Evolutionary conservation across 2,113 vertebrate species (phyloP).

Genomic region (Donacobius atricapilla): DNA sequence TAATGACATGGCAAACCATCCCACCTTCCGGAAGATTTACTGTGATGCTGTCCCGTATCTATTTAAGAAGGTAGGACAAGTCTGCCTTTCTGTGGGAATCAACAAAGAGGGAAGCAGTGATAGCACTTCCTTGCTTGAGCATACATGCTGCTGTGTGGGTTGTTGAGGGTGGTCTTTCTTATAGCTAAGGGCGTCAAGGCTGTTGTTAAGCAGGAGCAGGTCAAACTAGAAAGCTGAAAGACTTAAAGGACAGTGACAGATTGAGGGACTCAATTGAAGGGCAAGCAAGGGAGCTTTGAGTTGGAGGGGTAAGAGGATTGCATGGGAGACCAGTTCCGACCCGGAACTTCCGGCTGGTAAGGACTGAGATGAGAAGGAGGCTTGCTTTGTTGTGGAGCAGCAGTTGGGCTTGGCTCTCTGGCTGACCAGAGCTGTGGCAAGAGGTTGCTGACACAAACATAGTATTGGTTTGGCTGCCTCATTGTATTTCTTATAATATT

Average conservation of each 20-base stretch:
- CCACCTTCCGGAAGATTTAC: constrained; percentile 80
- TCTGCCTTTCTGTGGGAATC: background rate
- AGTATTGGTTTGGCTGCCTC: background rate
- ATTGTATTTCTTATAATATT: background rate
- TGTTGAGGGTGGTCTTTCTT: background rate
- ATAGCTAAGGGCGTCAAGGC: background rate
- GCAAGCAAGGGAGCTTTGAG: background rate
- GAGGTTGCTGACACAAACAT: background rate
- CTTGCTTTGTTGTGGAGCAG: background rate
- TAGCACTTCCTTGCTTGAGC: background rate
- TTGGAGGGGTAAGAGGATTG: background rate
- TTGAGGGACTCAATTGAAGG: background rate
- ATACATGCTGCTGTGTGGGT: background rate
- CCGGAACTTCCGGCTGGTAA: background rate
- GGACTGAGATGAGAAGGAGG: background rate
- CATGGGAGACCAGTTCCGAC: background rate
- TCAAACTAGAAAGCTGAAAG: background rate
- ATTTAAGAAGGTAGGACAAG: constrained; percentile 82
- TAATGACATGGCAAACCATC: constrained; percentile 76
- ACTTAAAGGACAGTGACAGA: background rate
- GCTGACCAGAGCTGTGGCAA: background rate
- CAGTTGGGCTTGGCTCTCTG: background rate
- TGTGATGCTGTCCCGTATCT: constrained; percentile 78
- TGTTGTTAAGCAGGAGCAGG: background rate
- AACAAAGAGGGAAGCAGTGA: background rate